Conservation (phyloP, 2,797 vertebrate genomes). For the Lophotriccus pileatus region DNA sequence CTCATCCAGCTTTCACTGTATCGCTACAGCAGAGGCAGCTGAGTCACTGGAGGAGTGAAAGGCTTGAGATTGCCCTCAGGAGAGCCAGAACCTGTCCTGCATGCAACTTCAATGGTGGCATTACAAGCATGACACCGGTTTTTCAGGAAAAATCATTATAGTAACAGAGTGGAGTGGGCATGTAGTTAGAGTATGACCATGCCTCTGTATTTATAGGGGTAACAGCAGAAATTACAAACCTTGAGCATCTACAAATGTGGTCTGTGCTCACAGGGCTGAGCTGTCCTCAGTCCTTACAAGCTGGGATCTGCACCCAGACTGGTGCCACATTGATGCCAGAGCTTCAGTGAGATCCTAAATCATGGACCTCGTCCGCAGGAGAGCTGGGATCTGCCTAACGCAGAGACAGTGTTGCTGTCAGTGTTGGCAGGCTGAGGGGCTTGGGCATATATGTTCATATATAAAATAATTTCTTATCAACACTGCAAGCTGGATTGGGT, state of each 20-base stretch:
- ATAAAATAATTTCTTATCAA: neutral
- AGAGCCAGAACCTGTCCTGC: neutral
- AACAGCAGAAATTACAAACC: neutral
- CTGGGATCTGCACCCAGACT: neutral
- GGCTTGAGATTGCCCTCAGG: neutral
- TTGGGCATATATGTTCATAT: rapidly evolving
- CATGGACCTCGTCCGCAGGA: rapidly evolving
- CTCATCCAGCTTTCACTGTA: neutral
- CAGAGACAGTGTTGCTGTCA: neutral
- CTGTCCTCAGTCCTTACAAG: neutral
- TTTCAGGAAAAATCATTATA: neutral
- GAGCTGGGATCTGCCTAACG: neutral
- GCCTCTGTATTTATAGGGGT: neutral
- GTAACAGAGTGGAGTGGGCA: neutral
- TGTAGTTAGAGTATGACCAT: neutral
- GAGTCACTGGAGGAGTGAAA: neutral
- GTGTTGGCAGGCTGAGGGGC: neutral
- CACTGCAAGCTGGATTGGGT: neutral
- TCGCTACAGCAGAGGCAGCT: neutral
- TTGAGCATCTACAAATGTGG: neutral
- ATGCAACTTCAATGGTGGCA: neutral
- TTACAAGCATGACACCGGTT: neutral
- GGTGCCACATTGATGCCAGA: neutral
- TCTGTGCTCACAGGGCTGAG: neutral
- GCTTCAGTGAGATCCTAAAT: neutral